phyloP scores from a whole-genome alignment of 2,888 invertebrate species.

The Neocrepidodera transversa region DNA sequence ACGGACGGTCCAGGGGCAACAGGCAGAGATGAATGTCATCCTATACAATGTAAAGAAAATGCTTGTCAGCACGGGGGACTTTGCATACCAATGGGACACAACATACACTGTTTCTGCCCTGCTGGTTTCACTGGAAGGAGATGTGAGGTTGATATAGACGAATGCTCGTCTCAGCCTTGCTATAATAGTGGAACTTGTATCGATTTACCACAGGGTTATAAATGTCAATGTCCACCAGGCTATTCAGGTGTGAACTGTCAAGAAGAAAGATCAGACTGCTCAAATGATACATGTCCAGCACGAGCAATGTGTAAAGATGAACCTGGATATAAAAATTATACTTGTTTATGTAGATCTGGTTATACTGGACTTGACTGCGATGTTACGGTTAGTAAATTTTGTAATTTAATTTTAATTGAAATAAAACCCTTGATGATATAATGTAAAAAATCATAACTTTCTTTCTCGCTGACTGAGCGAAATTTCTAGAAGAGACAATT shows the following conservation, averaged over 20 bases:
- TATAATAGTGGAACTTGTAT: conserved; percentile 92
- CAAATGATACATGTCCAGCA: conserved; percentile 90
- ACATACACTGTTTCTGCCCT: conserved; percentile 90
- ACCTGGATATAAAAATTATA: conserved; percentile 86
- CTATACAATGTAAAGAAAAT: conserved; percentile 85
- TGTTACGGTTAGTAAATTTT: conserved; percentile 79
- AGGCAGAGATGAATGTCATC: conserved; percentile 85
- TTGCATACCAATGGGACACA: conserved; percentile 87
- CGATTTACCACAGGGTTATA: conserved; percentile 90
- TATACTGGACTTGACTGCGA: conserved; percentile 94
- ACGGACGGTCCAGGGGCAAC: conserved; percentile 82
- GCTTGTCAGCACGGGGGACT: conserved; percentile 92
- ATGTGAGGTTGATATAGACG: conserved; percentile 94
- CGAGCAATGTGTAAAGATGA: conserved; percentile 97
- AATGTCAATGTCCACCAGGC: conserved; percentile 86
- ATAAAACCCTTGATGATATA: background rate
- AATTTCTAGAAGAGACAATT: too few relatives aligned
- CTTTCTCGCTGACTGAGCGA: too few relatives aligned
- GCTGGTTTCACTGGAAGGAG: conserved; percentile 92
- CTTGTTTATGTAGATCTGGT: conserved; percentile 92
- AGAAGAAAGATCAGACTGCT: conserved; percentile 89
- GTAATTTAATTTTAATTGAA: too few relatives aligned
- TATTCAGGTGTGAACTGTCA: conserved; percentile 95
- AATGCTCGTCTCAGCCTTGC: conserved; percentile 93
- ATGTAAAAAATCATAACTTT: too few relatives aligned